Evolutionary conservation across 1,140 invertebrate species (phyloP), one percentile per base, ranked within the genome.

Genomic region (Andricus grossulariae): DNA sequence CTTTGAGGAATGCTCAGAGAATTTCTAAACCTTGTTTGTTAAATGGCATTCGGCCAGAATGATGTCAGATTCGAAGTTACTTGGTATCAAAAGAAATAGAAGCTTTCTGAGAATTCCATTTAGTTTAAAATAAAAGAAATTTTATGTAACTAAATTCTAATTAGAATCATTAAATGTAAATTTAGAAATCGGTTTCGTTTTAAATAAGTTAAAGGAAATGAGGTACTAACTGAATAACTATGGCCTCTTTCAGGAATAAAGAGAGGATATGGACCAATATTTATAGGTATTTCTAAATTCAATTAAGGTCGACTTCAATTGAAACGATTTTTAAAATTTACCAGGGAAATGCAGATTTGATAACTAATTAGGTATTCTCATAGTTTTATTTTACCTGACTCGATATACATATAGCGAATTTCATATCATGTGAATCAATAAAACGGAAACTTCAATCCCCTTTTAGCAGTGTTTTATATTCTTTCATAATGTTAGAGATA

Each of bases 1-100:
- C 60, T 39, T n/a, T 66, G 60, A 39, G 60, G 21, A 66, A 66
- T 66, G 32, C 25, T 66, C n/a, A 66, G 25, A 66, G 39, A 66
- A 66, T 66, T 66, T 66, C 60, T 66, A 66, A 15, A 66, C 25
- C 60, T 66, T 32, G 7, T 66, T 66, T 66, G 25, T 21, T 32
- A 21, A 66, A 32, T 32, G 21, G 12, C 32, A 66, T 66, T 66
- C 25, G 32, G 32, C 12, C 16, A 19, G 18, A 54, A 54, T 54
- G 16, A 54, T 54, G 52, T 54, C 52, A 54, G 52, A 54, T 54
- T 18, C 16, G 18, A 18, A 54, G 18, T n/a, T 54, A 54, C 52
- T 18, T 16, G 16, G 52, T 8, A 54, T 54, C 16, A 18, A 8
- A 54, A 54, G 13, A 54, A 45, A 54, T 54, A 18, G 5, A 54